phyloP scores from a whole-genome alignment of 2,113 vertebrate species.

The Corythaixoides concolor region DNA sequence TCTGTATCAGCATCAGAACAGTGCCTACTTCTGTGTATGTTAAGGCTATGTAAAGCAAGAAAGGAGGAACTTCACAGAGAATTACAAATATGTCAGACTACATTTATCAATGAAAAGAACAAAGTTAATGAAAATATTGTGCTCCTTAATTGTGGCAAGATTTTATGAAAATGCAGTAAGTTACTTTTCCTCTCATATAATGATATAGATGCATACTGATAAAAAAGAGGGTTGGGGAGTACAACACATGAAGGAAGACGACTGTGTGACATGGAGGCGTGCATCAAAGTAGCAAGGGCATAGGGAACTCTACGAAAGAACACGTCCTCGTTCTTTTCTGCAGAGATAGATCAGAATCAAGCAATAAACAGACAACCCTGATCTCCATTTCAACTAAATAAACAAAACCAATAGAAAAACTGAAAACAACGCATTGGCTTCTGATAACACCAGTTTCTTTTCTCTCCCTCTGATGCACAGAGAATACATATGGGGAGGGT shows the following conservation, averaged over 20 bases:
- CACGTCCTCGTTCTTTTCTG: background rate
- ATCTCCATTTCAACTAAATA: background rate
- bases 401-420: background rate
- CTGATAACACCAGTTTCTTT: background rate
- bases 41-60: background rate
- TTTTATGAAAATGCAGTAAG: background rate
- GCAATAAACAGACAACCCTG: background rate
- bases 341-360: background rate
- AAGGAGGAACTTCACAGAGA: background rate
- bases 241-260: accelerated
- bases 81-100: background rate
- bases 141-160: background rate
- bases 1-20: background rate
- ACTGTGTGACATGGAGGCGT: background rate
- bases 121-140: background rate
- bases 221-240: background rate
- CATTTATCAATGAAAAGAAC: background rate
- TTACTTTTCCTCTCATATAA: background rate
- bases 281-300: background rate
- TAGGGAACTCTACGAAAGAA: background rate
- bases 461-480: background rate
- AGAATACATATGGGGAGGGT: background rate
- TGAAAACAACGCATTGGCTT: background rate
- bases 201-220: background rate
- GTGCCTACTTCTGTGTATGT: background rate